Evolutionary conservation across 2,888 invertebrate genomes (phyloP).

Genomic region (Tachina fera): DNA sequence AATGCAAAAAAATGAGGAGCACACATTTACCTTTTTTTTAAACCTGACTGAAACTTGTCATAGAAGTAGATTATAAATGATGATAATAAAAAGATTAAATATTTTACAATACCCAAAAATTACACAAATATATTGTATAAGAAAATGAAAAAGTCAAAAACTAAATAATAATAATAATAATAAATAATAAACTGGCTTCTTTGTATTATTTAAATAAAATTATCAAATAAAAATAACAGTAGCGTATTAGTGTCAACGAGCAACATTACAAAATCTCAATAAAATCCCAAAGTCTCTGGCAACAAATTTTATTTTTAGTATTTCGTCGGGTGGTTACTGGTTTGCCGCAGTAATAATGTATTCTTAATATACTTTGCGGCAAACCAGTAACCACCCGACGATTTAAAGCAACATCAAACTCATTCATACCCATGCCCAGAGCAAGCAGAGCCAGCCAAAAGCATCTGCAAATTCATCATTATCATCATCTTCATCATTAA

Average conservation of each 20-base stretch:
- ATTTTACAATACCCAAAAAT: background rate
- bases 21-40: no score
- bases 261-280: conserved; percentile 30
- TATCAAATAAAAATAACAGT: conserved; percentile 10
- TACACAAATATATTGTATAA: conserved; percentile 1
- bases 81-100: background rate
- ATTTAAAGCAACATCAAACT: background rate
- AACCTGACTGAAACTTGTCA: no score
- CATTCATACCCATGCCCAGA: background rate
- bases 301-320: no score
- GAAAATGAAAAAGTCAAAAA: background rate
- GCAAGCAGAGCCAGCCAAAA: background rate
- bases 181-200: background rate
- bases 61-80: background rate
- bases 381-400: no score
- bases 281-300: conserved; percentile 9
- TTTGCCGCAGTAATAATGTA: no score
- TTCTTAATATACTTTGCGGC: no score
- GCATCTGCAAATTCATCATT: conserved; percentile 21
- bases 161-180: background rate
- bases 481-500: conserved; percentile 16
- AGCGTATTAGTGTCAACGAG: conserved; percentile 51
- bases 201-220: background rate
- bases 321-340: no score
- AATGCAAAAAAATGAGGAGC: background rate